These are phyloP conservation scores for Gonioctena quinquepunctata DNA, from an alignment of 1,140 invertebrate species.

Conservation along the genomic window DNA sequence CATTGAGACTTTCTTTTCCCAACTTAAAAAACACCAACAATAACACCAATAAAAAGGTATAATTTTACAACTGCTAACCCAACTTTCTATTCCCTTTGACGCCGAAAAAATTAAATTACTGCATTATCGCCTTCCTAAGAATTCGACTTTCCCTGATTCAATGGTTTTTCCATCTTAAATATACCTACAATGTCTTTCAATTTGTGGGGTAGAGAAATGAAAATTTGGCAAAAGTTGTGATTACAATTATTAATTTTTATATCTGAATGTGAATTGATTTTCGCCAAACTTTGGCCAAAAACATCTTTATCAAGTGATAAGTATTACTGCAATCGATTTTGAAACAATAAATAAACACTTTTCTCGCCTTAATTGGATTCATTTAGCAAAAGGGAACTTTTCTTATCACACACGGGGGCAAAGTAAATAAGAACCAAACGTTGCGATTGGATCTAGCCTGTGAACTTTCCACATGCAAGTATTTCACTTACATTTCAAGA, in stretches of 20 bases:
- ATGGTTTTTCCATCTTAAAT: no score
- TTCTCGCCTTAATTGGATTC: not conserved
- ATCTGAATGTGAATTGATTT: no score
- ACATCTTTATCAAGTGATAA: no score
- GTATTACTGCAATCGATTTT: not conserved
- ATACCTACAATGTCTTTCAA: no score
- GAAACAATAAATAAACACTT: not conserved
- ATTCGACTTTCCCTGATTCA: not conserved
- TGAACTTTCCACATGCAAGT: conserved; percentile 49
- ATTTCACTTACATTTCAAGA: conserved; percentile 41
- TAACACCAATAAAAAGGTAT: not conserved
- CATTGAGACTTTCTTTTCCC: not conserved
- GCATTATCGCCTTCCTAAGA: not conserved
- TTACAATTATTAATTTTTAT: no score
- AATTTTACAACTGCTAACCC: not conserved
- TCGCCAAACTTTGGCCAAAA: no score
- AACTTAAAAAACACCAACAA: not conserved
- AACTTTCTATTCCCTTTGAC: not conserved
- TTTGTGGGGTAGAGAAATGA: no score
- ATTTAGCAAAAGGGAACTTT: not conserved
- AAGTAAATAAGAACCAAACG: not conserved
- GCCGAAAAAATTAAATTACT: not conserved
- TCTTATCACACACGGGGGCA: not conserved
- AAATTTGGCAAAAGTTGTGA: no score
- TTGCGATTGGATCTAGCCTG: conserved; percentile 40